phyloP scores from a whole-genome alignment of 2,888 invertebrate species.

The Apamea sordens region DNA sequence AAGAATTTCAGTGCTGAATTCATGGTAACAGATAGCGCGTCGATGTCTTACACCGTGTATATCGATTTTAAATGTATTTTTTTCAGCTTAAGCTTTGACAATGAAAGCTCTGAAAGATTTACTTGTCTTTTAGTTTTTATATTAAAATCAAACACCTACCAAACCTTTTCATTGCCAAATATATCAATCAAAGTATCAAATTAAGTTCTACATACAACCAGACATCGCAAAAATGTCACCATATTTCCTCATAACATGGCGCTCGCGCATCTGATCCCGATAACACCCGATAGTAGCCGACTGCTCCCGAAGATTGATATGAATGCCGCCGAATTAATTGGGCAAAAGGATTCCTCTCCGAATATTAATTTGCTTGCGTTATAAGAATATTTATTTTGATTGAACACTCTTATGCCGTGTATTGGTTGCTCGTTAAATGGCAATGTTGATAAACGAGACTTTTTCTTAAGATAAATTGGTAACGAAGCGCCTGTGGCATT shows the following conservation, averaged over 20 bases:
- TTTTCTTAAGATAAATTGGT: constrained; percentile 31
- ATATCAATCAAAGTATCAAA: constrained; percentile 22
- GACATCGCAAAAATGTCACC: constrained; percentile 25
- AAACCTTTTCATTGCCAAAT: background rate
- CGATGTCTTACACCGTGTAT: background rate
- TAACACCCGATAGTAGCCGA: constrained; percentile 47
- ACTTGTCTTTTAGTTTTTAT: background rate
- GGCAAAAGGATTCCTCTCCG: constrained; percentile 44
- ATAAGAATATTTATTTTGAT: constrained; percentile 62
- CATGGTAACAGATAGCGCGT: background rate
- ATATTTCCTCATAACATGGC: constrained; percentile 41
- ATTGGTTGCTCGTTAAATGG: constrained; percentile 54
- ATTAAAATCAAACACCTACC: background rate
- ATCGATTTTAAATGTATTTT: background rate
- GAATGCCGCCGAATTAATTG: constrained; percentile 61
- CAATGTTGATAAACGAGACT: constrained; percentile 48
- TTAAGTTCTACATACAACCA: background rate
- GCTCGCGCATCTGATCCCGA: constrained; percentile 37
- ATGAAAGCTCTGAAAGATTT: background rate
- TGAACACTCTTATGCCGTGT: constrained; percentile 60
- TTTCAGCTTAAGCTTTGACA: too few species aligned
- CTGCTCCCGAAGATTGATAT: constrained; percentile 56
- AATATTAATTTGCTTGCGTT: constrained; percentile 63
- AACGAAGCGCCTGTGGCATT: constrained; percentile 11
- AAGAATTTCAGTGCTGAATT: background rate